Percentiles rank a stretch among this genome's conserved stretches.
Conservation (phyloP, 2,113 vertebrate genomes). For the Chloebia gouldiae region DNA sequence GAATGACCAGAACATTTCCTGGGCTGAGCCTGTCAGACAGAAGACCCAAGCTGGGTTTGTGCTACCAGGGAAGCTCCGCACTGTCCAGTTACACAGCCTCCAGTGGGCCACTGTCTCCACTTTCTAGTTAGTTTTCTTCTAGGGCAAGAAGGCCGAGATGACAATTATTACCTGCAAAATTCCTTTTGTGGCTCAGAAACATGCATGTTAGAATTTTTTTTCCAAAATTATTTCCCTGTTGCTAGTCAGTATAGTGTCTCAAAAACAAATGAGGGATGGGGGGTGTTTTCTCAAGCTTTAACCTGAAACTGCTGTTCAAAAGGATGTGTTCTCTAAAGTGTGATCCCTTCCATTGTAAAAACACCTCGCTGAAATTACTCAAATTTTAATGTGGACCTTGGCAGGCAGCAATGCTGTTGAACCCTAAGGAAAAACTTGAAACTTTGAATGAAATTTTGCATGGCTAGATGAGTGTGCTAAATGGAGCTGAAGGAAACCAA, state of each 20-base stretch:
- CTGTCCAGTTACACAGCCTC: background rate
- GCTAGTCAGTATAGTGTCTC: background rate
- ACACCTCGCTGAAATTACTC: background rate
- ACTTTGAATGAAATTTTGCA: constrained; percentile 4
- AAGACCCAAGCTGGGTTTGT: background rate
- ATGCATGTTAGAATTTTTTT: background rate
- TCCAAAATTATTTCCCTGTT: background rate
- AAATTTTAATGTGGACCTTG: background rate
- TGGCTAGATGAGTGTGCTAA: background rate
- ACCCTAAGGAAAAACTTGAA: background rate
- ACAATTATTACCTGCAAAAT: background rate
- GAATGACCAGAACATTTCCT: background rate
- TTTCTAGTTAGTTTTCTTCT: background rate
- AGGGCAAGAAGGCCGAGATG: background rate
- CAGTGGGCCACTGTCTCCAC: accelerated
- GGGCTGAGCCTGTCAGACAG: accelerated
- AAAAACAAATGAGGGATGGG: background rate
- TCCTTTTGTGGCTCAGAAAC: background rate
- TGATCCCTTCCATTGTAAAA: background rate
- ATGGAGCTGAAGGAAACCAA: constrained; percentile 10
- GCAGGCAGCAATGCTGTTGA: background rate
- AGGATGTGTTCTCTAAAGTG: background rate
- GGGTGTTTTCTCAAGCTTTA: background rate
- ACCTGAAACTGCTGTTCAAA: background rate
- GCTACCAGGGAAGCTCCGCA: background rate